phyloP scores from a whole-genome alignment of 2,797 vertebrate genomes.

The Spinus olivaceus region DNA sequence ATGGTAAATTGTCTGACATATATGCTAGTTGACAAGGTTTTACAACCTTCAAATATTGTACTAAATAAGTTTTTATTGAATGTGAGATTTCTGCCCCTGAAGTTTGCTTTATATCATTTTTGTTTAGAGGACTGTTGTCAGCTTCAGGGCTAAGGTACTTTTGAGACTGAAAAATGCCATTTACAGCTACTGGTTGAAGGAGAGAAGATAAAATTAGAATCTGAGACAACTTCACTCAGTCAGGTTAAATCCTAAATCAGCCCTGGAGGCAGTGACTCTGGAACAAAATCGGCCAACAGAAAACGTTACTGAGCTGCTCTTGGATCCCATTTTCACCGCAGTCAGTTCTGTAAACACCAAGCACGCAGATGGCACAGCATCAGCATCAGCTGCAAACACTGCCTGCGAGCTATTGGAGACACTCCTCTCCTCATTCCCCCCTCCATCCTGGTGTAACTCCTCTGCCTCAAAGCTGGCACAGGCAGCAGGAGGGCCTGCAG shows the following conservation, averaged over 20 bases:
- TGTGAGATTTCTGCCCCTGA: constrained; percentile 2
- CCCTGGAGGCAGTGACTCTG: background rate
- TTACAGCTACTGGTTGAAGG: constrained; percentile 9
- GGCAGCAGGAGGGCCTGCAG: background rate
- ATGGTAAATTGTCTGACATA: constrained; percentile 37
- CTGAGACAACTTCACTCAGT: background rate
- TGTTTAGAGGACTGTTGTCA: background rate
- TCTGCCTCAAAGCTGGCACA: background rate
- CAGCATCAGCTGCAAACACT: background rate
- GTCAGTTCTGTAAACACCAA: background rate
- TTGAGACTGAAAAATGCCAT: background rate
- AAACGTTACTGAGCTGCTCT: background rate
- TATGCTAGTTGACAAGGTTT: constrained; percentile 43
- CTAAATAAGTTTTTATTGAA: constrained; percentile 58
- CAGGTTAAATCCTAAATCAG: background rate
- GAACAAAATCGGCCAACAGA: background rate
- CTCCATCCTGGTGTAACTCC: background rate
- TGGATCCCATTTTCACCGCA: background rate
- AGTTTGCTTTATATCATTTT: constrained; percentile 43
- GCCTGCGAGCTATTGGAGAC: constrained; percentile 10
- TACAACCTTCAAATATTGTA: constrained; percentile 42
- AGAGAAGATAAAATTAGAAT: constrained; percentile 27
- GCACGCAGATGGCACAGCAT: constrained; percentile 9
- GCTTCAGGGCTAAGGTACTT: background rate
- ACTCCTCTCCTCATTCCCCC: background rate